phyloP scores from a whole-genome alignment of 1,140 invertebrate genomes.

The Dendrolimus punctatus region DNA sequence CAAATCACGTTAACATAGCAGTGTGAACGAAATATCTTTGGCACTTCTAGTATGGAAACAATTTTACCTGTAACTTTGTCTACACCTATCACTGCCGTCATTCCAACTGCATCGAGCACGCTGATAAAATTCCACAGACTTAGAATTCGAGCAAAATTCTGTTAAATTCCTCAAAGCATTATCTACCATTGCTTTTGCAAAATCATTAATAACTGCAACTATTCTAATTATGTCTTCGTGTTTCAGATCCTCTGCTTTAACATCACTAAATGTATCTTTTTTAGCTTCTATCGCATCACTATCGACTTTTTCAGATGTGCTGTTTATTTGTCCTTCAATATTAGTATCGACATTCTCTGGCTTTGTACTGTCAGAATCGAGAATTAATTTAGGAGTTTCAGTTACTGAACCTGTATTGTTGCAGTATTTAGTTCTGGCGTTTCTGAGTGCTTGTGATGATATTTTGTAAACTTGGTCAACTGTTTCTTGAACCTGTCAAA shows the following conservation, averaged over 20 bases:
- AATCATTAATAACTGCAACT: constrained; percentile 20
- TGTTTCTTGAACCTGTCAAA: constrained; percentile 18
- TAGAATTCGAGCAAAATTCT: constrained; percentile 26
- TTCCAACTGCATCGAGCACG: constrained; percentile 12
- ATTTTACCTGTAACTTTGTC: constrained; percentile 1
- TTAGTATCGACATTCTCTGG: too few species aligned
- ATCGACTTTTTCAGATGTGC: too few species aligned
- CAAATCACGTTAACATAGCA: too few species aligned
- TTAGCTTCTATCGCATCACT: too few species aligned
- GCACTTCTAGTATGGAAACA: too few species aligned
- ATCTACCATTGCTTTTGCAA: constrained; percentile 25
- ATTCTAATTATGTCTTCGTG: constrained; percentile 24
- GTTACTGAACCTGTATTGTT: constrained; percentile 16
- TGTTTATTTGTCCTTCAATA: too few species aligned
- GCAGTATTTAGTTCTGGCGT: constrained; percentile 36
- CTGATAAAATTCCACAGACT: constrained; percentile 27
- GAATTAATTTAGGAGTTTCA: background rate
- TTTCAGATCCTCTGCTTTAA: too few species aligned
- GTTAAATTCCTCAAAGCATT: constrained; percentile 29
- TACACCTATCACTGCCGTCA: constrained; percentile 13
- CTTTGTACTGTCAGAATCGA: background rate
- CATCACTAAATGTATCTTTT: too few species aligned
- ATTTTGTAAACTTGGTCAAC: constrained; percentile 34
- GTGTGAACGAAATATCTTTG: too few species aligned
- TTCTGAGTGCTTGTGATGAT: constrained; percentile 27